phyloP scores from a whole-genome alignment of 2,888 invertebrate species.

The Steromphala cineraria region DNA sequence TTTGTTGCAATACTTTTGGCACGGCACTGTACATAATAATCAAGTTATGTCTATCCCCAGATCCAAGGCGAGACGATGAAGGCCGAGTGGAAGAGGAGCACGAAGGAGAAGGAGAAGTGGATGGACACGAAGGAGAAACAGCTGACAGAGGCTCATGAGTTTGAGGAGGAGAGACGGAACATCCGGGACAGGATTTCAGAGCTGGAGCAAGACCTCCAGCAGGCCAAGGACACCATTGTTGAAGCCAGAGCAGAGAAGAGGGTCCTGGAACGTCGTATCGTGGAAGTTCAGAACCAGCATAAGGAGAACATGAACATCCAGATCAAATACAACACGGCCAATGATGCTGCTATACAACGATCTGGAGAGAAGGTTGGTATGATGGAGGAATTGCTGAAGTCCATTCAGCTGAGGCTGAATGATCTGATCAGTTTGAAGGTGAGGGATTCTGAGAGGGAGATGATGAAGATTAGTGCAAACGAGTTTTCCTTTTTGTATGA shows the following conservation, averaged over 20 bases:
- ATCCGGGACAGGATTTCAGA: slow-evolving; percentile 44
- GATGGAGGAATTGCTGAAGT: slow-evolving; percentile 21
- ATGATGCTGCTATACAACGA: slow-evolving; percentile 55
- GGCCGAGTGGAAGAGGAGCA: slow-evolving; percentile 40
- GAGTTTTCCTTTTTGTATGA: slow-evolving; percentile 50
- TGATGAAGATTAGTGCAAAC: slow-evolving; percentile 45
- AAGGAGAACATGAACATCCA: slow-evolving; percentile 54
- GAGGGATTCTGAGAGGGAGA: slow-evolving; percentile 34
- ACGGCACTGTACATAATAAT: too few relatives aligned
- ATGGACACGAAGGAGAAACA: slow-evolving; percentile 61
- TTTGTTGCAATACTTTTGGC: too few relatives aligned
- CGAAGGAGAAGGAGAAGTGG: slow-evolving; percentile 60
- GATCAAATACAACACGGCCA: slow-evolving; percentile 61
- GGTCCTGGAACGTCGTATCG: slow-evolving; percentile 40
- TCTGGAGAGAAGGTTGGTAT: slow-evolving; percentile 41
- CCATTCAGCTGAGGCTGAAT: slow-evolving; percentile 32
- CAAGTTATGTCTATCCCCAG: slow-evolving; percentile 20
- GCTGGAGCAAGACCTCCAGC: slow-evolving; percentile 44
- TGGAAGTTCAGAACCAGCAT: slow-evolving; percentile 50
- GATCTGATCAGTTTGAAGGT: slow-evolving; percentile 21
- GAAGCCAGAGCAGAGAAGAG: slow-evolving; percentile 48
- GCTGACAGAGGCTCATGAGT: slow-evolving; percentile 56
- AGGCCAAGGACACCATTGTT: slow-evolving; percentile 40
- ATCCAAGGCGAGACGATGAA: slow-evolving; percentile 35
- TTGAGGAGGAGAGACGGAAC: slow-evolving; percentile 49